Conservation (phyloP, 2,797 vertebrate species). For the Cyprinella venusta region DNA sequence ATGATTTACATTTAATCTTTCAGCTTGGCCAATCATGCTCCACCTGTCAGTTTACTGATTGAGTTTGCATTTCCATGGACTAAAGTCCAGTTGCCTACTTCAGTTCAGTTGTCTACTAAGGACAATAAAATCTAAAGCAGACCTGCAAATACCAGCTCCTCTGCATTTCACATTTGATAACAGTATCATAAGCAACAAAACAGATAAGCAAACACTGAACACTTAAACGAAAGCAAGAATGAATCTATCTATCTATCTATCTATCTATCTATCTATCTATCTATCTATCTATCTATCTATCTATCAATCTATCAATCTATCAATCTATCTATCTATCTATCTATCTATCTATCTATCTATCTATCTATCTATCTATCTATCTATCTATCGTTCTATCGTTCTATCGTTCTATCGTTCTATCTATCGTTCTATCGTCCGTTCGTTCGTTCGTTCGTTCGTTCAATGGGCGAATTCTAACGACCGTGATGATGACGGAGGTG, state of each 20-base stretch:
- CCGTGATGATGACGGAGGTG: conserved; percentile 8
- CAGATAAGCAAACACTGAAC: neutral
- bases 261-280: no score
- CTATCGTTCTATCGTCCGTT: neutral
- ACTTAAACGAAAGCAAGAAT: neutral
- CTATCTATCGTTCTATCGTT: conserved; percentile 7
- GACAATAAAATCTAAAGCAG: neutral
- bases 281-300: neutral
- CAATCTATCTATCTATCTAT: neutral
- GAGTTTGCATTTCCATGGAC: neutral
- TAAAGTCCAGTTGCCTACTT: conserved; percentile 12
- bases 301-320: neutral
- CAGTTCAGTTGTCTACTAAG: neutral
- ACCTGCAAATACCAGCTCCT: neutral
- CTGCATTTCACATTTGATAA: neutral
- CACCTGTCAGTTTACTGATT: neutral
- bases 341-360: neutral
- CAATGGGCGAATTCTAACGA: conserved; percentile 11
- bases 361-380: conserved; percentile 19
- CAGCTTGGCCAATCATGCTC: conserved; percentile 16
- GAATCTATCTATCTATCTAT: neutral
- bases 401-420: neutral
- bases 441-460: neutral
- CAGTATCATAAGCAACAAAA: neutral
- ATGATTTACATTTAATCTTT: conserved; percentile 16